Conservation (phyloP, 1,140 invertebrate species). For the Drosophila bocki region DNA sequence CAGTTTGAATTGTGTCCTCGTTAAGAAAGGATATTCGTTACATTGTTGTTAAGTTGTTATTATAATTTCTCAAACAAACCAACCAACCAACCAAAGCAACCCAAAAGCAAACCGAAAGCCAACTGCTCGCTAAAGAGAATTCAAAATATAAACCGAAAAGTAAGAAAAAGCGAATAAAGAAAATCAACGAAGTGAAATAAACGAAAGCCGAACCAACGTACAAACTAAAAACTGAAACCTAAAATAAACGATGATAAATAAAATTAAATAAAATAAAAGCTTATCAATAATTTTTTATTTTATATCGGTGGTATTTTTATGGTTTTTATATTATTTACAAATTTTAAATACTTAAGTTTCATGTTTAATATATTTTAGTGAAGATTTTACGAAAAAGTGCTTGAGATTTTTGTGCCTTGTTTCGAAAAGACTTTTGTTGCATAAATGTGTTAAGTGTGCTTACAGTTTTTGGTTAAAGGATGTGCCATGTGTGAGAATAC, state of each 20-base stretch:
- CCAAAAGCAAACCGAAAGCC: conserved; percentile 55
- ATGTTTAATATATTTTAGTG: neutral
- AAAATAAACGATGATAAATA: conserved; percentile 25
- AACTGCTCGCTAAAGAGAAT: conserved; percentile 56
- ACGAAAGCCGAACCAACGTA: conserved; percentile 36
- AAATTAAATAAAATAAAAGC: conserved; percentile 1
- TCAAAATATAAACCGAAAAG: conserved; percentile 52
- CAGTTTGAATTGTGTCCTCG: conserved; percentile 85
- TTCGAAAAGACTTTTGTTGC: conserved; percentile 33
- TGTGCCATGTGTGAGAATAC: neutral
- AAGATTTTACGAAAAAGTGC: neutral
- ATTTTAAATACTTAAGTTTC: conserved; percentile 5
- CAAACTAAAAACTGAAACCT: conserved; percentile 25
- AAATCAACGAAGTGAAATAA: conserved; percentile 46
- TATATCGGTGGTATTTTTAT: neutral
- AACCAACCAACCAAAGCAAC: conserved; percentile 60
- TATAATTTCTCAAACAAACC: conserved; percentile 84
- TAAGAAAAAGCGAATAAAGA: conserved; percentile 41
- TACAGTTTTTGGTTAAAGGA: neutral
- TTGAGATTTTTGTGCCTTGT: neutral
- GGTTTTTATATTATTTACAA: conserved; percentile 1
- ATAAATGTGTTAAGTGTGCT: conserved; percentile 20
- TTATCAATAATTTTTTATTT: neutral
- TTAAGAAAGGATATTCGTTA: conserved; percentile 85
- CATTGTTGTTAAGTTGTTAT: conserved; percentile 85